A percentile compares a stretch with the other conserved stretches of the same genome.
These are phyloP conservation scores for Bombus huntii DNA, from an alignment of 1,140 invertebrate genomes.

Conservation along the genomic window DNA sequence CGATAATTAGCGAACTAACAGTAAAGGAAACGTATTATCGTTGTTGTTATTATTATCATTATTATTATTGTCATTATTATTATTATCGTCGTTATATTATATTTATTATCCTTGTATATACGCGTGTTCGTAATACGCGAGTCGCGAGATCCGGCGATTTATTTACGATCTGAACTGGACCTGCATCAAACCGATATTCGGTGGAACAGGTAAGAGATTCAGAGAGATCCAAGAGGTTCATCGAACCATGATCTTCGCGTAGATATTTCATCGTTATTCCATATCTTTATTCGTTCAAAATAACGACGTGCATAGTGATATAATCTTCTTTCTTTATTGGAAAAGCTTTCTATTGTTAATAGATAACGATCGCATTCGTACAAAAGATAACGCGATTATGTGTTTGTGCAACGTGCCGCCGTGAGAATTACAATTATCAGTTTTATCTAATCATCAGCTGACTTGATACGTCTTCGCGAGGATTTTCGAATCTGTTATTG, in stretches of 20 bases:
- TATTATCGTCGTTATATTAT: conserved; percentile 28
- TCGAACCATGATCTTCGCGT: background rate
- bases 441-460: background rate
- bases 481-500: background rate
- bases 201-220: conserved; percentile 33
- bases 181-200: background rate
- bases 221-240: background rate
- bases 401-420: background rate
- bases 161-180: conserved; percentile 16
- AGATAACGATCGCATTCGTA: background rate
- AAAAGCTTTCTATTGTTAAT: background rate
- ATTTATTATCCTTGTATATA: conserved; percentile 30
- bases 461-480: background rate
- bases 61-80: conserved; percentile 15
- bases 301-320: background rate
- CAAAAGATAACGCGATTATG: background rate
- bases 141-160: conserved; percentile 10
- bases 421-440: background rate
- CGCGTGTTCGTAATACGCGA: conserved; percentile 13
- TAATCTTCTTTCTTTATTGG: background rate
- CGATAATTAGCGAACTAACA: conserved; percentile 22
- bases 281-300: background rate
- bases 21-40: conserved; percentile 1
- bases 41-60: background rate
- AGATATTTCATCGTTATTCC: background rate